A percentile compares a stretch with the other conserved stretches of the same genome.
These are phyloP conservation scores for Toxotes chatareus DNA, from an alignment of 2,113 vertebrate species.

Conservation along the genomic window DNA sequence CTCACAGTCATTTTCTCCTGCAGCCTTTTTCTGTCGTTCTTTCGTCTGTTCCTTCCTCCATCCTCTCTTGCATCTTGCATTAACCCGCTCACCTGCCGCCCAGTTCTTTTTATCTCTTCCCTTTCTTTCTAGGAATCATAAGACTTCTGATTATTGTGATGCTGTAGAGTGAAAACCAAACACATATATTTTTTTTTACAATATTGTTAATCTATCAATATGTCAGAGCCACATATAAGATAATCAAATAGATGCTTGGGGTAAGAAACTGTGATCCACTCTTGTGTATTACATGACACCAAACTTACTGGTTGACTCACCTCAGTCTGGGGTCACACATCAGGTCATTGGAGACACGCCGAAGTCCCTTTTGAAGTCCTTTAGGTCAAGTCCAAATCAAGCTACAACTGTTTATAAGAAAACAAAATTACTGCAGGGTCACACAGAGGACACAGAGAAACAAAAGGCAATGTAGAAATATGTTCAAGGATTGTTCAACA, in stretches of 20 bases:
- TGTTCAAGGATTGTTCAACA: neutral
- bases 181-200: too few relatives aligned
- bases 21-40: constrained; percentile 17
- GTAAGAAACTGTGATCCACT: neutral
- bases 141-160: neutral
- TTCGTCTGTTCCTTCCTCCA: neutral
- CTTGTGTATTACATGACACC: neutral
- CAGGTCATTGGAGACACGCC: neutral
- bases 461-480: neutral
- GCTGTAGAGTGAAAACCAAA: neutral
- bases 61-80: constrained; percentile 27
- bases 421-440: neutral
- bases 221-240: neutral
- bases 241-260: neutral
- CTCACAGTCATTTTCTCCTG: constrained; percentile 63
- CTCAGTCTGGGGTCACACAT: neutral
- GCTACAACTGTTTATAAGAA: neutral
- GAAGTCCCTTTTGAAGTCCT: neutral
- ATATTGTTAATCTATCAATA: neutral
- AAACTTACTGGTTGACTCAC: neutral
- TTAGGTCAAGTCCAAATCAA: neutral
- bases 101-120: constrained; percentile 7
- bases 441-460: neutral
- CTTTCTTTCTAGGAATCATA: neutral
- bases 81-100: constrained; percentile 10